These are phyloP conservation scores for Tenthredo livida DNA, from an alignment of 2,888 invertebrate genomes.

Conservation along the genomic window DNA sequence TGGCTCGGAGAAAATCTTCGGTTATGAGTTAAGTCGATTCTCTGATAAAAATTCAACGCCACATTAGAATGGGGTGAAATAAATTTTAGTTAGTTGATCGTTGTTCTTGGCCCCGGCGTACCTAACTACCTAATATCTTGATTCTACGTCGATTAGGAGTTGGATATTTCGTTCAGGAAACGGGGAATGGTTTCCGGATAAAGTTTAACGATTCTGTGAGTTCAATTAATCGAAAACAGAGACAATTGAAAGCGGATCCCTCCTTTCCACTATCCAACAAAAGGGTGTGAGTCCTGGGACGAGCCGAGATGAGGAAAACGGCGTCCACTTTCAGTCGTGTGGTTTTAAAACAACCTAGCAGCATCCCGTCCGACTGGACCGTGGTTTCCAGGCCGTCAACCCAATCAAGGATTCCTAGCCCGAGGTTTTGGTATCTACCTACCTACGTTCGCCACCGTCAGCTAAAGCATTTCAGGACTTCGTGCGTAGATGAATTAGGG, in stretches of 20 bases:
- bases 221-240: slow-evolving; percentile 43
- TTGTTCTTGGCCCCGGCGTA: background rate
- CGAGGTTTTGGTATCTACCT: slow-evolving; percentile 35
- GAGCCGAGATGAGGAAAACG: slow-evolving; percentile 35
- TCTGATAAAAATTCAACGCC: background rate
- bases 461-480: slow-evolving; percentile 34
- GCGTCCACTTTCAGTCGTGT: slow-evolving; percentile 47
- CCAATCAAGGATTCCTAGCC: slow-evolving; percentile 50
- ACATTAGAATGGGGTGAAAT: background rate
- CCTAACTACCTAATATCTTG: background rate
- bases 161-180: background rate
- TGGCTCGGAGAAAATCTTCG: background rate
- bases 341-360: slow-evolving; percentile 51
- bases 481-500: slow-evolving; percentile 7
- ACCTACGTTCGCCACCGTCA: slow-evolving; percentile 34
- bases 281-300: slow-evolving; percentile 33
- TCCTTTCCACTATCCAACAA: background rate
- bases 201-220: slow-evolving; percentile 36
- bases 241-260: slow-evolving; percentile 36
- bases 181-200: background rate
- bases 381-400: slow-evolving; percentile 51
- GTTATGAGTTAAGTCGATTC: background rate
- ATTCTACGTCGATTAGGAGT: background rate
- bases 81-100: background rate
- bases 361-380: slow-evolving; percentile 38